Base-by-base conservation (phyloP, 2,797 vertebrate genomes). In the Spinus olivaceus region DNA sequence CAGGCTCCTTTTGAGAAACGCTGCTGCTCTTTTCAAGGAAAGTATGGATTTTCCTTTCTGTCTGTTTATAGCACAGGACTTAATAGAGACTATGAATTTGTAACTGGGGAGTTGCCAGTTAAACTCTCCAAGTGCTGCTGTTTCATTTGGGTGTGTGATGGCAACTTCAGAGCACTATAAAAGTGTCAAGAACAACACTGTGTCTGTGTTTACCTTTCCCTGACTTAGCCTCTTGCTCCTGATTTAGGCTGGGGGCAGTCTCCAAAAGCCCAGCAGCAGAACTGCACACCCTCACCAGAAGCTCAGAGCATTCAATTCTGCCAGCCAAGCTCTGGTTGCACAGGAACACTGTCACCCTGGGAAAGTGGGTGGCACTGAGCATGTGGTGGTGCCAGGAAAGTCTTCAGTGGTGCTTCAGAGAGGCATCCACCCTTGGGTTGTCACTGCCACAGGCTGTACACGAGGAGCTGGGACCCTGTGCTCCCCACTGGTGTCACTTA, bases 21-120 rank as follows among this genome's bases (percentile, higher is more conserved):
- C 6, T 41, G 44, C 35, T 70, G 69, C 37, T 69, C 51, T 81
- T 90, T 84, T 67, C 66, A 61, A 67, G 56, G 33, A 53, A 80
- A 83, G 72, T 8, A 63, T 22, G 37, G 85, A 44, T 90, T 95
- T 94, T 94, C 85, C 51, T 86, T 79, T 82, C 76, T 86, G 28
- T 51, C 33, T 35, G 19, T 81, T 92, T 91, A 72, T 24, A 81
- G 61, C 42, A 69, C 9, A 65, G 54, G 32, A 91, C 27, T 81
- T 76, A 81, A 79, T 53, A 73, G 0, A 16, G 80, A 77, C 50
- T 30, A 46, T 64, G 64, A 70, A 61, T 89, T 49, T 74, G 42
- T 41, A 83, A 63, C 54, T 69, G 73, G 33, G 41, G n/a, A 57
- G 33, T 6, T 71, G 57, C 54, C 82, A 92, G 47, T 39, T 57